Percentiles rank a stretch among this genome's conserved stretches.
phyloP scores from a whole-genome alignment of 2,888 invertebrate genomes.

The Drosophila mettleri region DNA sequence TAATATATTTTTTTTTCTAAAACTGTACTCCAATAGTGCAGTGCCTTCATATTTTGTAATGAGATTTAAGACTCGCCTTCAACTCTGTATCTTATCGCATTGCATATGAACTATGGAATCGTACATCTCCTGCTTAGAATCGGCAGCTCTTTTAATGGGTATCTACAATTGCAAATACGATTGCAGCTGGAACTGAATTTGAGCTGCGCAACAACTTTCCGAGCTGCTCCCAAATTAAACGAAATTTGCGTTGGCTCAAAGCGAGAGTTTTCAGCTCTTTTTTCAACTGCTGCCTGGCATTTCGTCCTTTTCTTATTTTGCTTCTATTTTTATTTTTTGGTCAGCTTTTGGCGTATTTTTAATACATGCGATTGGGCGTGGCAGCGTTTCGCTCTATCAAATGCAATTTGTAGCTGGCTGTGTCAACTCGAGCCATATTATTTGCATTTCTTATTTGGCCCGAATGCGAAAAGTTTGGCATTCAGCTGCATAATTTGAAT shows the following conservation, averaged over 20 bases:
- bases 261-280: slow-evolving; percentile 36
- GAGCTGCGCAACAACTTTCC: slow-evolving; percentile 58
- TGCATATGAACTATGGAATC: neutral
- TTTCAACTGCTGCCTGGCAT: slow-evolving; percentile 7
- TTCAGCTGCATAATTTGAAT: slow-evolving; percentile 37
- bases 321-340: slow-evolving; percentile 34
- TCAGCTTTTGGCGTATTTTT: slow-evolving; percentile 54
- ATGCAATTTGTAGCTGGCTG: slow-evolving; percentile 58
- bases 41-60: too few relatives aligned
- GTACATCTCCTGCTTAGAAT: neutral
- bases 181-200: slow-evolving; percentile 21
- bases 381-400: slow-evolving; percentile 51
- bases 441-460: slow-evolving; percentile 68
- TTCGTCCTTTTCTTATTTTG: slow-evolving; percentile 21
- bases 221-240: slow-evolving; percentile 72
- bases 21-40: too few relatives aligned
- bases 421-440: slow-evolving; percentile 63
- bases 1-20: too few relatives aligned
- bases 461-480: slow-evolving; percentile 44
- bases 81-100: too few relatives aligned
- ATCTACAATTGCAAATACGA: slow-evolving; percentile 10
- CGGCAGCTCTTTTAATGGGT: slow-evolving; percentile 7
- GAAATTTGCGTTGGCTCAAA: slow-evolving; percentile 51
- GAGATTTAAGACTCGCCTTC: too few relatives aligned
- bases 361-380: slow-evolving; percentile 60